A percentile compares a stretch with the other conserved stretches of the same genome.
phyloP scores from a whole-genome alignment of 2,888 invertebrate genomes.

The Netelia inedita region DNA sequence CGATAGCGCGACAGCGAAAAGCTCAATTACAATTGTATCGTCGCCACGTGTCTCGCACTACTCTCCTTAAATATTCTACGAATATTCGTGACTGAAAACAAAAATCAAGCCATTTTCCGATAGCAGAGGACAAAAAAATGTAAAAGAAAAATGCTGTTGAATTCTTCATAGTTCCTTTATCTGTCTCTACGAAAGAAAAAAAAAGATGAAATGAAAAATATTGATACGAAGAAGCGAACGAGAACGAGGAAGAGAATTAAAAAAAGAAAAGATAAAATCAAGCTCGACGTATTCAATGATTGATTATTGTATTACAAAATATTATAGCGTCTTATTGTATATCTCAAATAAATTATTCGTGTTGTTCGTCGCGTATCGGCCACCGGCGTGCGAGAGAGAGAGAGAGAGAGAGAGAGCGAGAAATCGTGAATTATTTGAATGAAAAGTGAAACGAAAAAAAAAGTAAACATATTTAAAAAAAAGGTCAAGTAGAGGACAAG shows the following conservation, averaged over 20 bases:
- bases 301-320: slow-evolving; percentile 69
- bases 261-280: slow-evolving; percentile 46
- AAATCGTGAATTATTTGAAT: slow-evolving; percentile 61
- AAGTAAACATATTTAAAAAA: slow-evolving; percentile 45
- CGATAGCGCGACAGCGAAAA: slow-evolving; percentile 32
- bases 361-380: slow-evolving; percentile 65
- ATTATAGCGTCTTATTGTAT: slow-evolving; percentile 71
- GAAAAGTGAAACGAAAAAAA: slow-evolving; percentile 44
- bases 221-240: slow-evolving; percentile 43
- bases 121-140: slow-evolving; percentile 67
- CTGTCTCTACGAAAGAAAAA: slow-evolving; percentile 69
- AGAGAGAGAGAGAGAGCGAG: slow-evolving; percentile 50
- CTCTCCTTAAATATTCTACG: slow-evolving; percentile 38
- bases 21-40: slow-evolving; percentile 55
- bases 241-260: background rate
- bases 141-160: slow-evolving; percentile 71
- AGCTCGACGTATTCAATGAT: slow-evolving; percentile 72
- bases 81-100: slow-evolving; percentile 57
- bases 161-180: slow-evolving; percentile 78
- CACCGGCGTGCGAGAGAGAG: slow-evolving; percentile 46
- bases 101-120: slow-evolving; percentile 57
- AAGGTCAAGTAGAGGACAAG: slow-evolving; percentile 25
- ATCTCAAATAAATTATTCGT: slow-evolving; percentile 71
- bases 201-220: slow-evolving; percentile 27
- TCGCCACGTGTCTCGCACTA: slow-evolving; percentile 24